A percentile compares a stretch with the other conserved stretches of the same genome.
Conservation (phyloP, 2,113 vertebrate genomes). For the Stictonetta naevosa region DNA sequence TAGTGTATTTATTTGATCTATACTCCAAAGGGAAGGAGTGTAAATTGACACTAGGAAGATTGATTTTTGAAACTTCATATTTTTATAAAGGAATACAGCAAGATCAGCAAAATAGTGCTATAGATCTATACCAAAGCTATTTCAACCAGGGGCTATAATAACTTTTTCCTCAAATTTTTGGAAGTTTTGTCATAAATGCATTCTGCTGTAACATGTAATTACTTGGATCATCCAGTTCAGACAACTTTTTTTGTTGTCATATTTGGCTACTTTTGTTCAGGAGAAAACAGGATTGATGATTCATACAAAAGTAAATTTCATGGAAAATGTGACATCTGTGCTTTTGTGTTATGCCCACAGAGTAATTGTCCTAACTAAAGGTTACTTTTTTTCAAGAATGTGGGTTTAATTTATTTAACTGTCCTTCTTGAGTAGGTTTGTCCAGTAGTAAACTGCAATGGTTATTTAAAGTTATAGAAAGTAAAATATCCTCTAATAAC, state of each 20-base stretch:
- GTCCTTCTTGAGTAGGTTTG: conserved; percentile 13
- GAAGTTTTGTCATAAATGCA: conserved; percentile 57
- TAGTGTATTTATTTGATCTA: not conserved
- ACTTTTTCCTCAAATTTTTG: conserved; percentile 54
- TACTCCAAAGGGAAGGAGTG: not conserved
- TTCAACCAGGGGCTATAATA: conserved; percentile 54
- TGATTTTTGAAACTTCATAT: conserved; percentile 15
- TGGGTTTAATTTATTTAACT: conserved; percentile 53
- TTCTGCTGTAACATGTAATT: conserved; percentile 66
- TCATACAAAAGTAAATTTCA: conserved; percentile 63
- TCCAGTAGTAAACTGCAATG: conserved; percentile 4
- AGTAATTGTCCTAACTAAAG: conserved; percentile 60
- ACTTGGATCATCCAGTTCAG: conserved; percentile 57
- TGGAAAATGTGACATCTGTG: conserved; percentile 62
- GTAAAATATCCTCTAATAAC: not conserved
- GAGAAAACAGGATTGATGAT: conserved; percentile 68
- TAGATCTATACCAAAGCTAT: conserved; percentile 33
- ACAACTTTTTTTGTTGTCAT: conserved; percentile 24
- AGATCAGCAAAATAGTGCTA: conserved; percentile 13
- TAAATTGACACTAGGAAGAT: not conserved
- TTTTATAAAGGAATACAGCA: not conserved
- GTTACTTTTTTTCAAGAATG: conserved; percentile 38
- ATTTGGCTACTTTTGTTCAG: conserved; percentile 50
- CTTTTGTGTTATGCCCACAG: conserved; percentile 61
- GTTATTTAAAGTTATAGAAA: conserved; percentile 27